These are phyloP conservation scores for Nematostella vectensis DNA, from an alignment of 92 coral and sea anemone species.

Conservation along the genomic window DNA sequence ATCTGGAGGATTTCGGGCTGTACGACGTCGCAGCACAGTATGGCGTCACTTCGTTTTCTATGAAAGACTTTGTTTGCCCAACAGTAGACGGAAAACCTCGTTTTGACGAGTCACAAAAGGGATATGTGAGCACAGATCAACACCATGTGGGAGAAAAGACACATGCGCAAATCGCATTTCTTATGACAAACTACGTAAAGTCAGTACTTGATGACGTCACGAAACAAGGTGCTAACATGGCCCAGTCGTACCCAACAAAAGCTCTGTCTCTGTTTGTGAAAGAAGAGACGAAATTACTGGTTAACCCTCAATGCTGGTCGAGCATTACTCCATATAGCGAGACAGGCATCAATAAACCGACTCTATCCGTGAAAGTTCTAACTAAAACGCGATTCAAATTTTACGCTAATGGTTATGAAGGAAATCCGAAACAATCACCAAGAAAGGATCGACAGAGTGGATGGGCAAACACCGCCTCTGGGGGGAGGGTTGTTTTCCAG, in stretches of 20 bases:
- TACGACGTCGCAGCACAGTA: conserved; percentile 35
- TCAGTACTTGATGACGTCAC: not conserved
- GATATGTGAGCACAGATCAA: conserved; percentile 33
- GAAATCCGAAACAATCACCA: not conserved
- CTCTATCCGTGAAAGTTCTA: not conserved
- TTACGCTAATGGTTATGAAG: not conserved
- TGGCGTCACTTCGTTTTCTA: conserved; percentile 37
- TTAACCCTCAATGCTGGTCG: conserved; percentile 1
- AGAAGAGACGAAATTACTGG: not conserved
- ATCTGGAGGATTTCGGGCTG: conserved; percentile 44
- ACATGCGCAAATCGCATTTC: conserved; percentile 32
- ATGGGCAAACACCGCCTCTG: not conserved
- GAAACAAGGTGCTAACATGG: not conserved
- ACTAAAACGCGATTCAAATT: not conserved
- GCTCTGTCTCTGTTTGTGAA: not conserved
- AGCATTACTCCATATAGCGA: not conserved
- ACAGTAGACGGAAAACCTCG: conserved; percentile 12
- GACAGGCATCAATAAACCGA: not conserved
- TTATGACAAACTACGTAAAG: conserved; percentile 35
- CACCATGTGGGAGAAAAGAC: conserved; percentile 26
- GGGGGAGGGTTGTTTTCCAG: not conserved
- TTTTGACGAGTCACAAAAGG: not conserved
- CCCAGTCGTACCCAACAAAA: not conserved
- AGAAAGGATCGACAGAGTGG: not conserved
- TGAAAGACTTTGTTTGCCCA: conserved; percentile 51